Base-by-base conservation (phyloP, 2,113 vertebrate genomes). In the Nerophis lumbriciformis region DNA sequence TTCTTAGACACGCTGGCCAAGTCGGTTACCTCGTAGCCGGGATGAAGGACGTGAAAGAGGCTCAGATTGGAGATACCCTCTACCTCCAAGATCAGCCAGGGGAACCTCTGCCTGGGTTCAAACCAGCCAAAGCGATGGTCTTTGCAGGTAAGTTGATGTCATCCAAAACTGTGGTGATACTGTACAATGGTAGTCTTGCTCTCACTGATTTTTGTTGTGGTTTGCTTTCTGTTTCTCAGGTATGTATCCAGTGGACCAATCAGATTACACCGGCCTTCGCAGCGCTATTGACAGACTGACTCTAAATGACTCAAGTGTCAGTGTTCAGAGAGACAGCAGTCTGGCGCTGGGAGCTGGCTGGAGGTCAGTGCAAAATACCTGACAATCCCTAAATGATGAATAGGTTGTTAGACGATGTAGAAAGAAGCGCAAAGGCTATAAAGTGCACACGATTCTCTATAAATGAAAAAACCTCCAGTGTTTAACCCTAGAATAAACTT, bases 1-100 rank as follows among this genome's bases (percentile, higher is more conserved):
- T 52, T 53, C 77, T 84, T 65, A 99, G 97, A 66, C 94, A 91
- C 81, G 94, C 95, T 61, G 97, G 97, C 61, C 97, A 99, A 78
- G 97, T 99, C 83, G 97, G 97, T 62, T 99, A 95, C 79, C 68
- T 99, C 36, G 85, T 95, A 73, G 92, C 95, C 71, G 97, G 97
- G 65, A 99, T 99, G 95, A 98, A 95, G 87, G 92, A 95, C 38
- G 93, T 98, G 77, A 94, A 94, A n/a, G 97, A 99, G 86, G 96
- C 95, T 47, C 96, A 99, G 93, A 93, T 98, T 83, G 96, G 97
- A 78, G 97, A 99, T 85, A 99, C 97, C 0, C 84, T 99, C 10
- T 92, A 90, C 88, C 91, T 88, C 74, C 91, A 92, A 66, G 94
- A 94, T 6, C 92, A 93, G 65, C 93, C 93, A 6, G 96, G 97